Evolutionary conservation across 2,888 invertebrate genomes (phyloP).

Genomic region (Sesamia inferens): DNA sequence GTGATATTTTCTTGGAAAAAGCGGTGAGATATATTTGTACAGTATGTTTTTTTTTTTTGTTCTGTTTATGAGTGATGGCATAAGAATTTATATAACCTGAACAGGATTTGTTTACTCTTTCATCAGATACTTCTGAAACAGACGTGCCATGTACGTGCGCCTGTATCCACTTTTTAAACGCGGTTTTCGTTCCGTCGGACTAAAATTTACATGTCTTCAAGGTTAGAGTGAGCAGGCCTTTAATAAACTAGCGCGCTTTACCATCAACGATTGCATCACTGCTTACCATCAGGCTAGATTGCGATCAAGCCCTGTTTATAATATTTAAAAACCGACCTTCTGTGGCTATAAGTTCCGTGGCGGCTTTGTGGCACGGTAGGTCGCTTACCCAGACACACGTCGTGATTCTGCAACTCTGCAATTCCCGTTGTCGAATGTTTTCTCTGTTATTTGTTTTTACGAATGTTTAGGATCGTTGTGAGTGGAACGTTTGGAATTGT

Average conservation of each 20-base stretch:
- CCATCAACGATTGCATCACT: no score
- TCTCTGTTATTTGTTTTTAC: constrained; percentile 32
- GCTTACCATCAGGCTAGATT: no score
- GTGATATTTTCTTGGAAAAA: no score
- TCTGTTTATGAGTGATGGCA: not conserved
- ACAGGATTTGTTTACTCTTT: not conserved
- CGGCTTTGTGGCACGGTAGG: not conserved
- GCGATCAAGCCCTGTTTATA: no score
- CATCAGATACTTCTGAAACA: not conserved
- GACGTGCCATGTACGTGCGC: no score
- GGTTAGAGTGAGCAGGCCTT: no score
- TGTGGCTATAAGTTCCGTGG: not conserved
- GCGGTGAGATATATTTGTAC: not conserved
- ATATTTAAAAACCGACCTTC: not conserved
- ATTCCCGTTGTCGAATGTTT: constrained; percentile 25
- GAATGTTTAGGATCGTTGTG: constrained; percentile 29
- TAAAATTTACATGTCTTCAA: no score
- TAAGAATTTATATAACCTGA: not conserved
- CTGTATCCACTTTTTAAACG: not conserved
- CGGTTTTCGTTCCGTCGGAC: no score
- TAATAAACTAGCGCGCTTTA: no score
- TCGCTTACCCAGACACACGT: not conserved
- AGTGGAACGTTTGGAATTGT: constrained; percentile 16
- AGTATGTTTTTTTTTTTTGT: no score
- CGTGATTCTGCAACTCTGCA: constrained; percentile 51